phyloP scores from a whole-genome alignment of 1,140 invertebrate genomes.

The Hesperophylax magnus region DNA sequence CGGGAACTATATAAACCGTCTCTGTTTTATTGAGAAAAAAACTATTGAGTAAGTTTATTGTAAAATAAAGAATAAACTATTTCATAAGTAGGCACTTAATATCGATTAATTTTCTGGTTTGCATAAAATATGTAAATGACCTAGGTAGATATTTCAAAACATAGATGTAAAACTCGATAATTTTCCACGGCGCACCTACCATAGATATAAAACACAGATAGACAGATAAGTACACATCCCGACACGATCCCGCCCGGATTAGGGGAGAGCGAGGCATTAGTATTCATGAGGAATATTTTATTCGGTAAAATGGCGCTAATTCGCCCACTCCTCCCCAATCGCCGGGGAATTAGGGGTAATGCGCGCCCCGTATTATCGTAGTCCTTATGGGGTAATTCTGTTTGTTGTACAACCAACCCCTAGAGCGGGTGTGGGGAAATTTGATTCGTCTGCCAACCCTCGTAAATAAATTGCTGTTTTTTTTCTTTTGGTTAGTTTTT shows the following conservation, averaged over 20 bases:
- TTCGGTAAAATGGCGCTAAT: slow-evolving; percentile 41
- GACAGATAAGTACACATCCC: slow-evolving; percentile 11
- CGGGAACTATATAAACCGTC: too few relatives aligned
- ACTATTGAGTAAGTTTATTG: too few relatives aligned
- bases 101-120: too few relatives aligned
- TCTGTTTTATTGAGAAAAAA: too few relatives aligned
- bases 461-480: too few relatives aligned
- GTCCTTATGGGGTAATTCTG: slow-evolving; percentile 37
- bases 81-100: too few relatives aligned
- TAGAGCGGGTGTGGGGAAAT: neutral
- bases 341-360: slow-evolving; percentile 31
- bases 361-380: slow-evolving; percentile 19
- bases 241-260: slow-evolving; percentile 1
- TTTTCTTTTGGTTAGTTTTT: too few relatives aligned
- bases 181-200: too few relatives aligned
- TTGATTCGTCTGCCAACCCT: slow-evolving; percentile 2
- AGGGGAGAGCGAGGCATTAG: slow-evolving; percentile 29
- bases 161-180: too few relatives aligned
- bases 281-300: slow-evolving; percentile 43
- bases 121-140: too few relatives aligned
- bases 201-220: neutral
- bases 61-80: too few relatives aligned
- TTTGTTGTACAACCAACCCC: slow-evolving; percentile 20
- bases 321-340: slow-evolving; percentile 18
- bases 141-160: too few relatives aligned